Conservation (phyloP, 2,113 vertebrate genomes). For the Mobula hypostoma region DNA sequence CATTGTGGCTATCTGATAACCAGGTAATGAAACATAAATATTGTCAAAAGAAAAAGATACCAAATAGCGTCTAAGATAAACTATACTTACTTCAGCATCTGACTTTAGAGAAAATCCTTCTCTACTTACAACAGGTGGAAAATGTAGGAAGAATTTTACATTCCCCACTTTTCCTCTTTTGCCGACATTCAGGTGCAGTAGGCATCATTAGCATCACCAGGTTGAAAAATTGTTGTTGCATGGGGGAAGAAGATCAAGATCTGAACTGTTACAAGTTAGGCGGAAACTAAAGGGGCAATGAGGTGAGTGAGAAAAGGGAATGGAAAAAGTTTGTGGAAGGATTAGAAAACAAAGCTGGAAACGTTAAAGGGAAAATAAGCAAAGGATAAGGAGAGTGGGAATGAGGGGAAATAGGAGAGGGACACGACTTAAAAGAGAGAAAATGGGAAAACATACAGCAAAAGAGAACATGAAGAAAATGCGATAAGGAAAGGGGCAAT, state of each 20-base stretch:
- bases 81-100: background rate
- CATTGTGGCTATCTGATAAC: conserved; percentile 98
- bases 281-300: background rate
- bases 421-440: background rate
- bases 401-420: background rate
- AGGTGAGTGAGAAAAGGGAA: background rate
- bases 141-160: background rate
- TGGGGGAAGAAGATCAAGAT: background rate
- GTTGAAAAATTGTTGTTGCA: too few species aligned
- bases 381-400: background rate
- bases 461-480: background rate
- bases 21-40: conserved; percentile 64
- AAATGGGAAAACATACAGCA: background rate
- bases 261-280: background rate
- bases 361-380: background rate
- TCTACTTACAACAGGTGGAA: background rate
- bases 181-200: background rate
- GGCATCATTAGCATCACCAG: background rate
- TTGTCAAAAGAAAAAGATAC: background rate
- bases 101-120: background rate
- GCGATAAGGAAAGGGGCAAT: background rate
- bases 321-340: background rate
- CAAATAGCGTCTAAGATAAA: background rate
- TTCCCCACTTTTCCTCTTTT: background rate
- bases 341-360: background rate